A percentile compares a stretch with the other conserved stretches of the same genome.
Conservation (phyloP, 2,888 invertebrate species). For the Tiliacea aurago region DNA sequence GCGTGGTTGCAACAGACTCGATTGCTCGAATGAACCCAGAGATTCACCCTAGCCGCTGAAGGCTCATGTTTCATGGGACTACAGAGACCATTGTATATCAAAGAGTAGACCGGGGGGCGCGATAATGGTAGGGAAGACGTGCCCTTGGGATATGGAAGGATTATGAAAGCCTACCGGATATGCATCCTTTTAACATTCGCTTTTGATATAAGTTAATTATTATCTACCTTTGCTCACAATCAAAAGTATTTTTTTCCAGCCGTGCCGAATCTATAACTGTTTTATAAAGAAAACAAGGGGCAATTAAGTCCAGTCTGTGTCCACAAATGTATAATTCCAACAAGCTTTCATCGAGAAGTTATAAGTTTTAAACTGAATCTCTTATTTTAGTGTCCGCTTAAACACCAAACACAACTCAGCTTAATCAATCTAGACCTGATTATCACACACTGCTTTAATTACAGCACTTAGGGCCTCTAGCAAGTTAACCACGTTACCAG, state of each 20-base stretch:
- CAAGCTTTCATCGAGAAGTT: not conserved
- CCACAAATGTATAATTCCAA: no score
- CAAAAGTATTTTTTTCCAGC: not conserved
- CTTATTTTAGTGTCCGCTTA: not conserved
- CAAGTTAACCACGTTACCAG: conserved; percentile 47
- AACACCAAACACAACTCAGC: not conserved
- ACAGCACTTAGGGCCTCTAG: conserved; percentile 33
- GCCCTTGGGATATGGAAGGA: no score
- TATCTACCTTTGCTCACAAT: not conserved
- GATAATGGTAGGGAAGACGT: no score
- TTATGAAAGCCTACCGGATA: no score
- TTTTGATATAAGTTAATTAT: not conserved
- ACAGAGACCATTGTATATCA: no score
- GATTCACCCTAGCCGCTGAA: no score
- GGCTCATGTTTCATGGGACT: no score
- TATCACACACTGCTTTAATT: conserved; percentile 24
- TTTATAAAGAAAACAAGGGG: not conserved
- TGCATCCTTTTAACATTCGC: no score
- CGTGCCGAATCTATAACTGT: not conserved
- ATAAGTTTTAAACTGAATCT: not conserved
- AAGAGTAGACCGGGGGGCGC: no score
- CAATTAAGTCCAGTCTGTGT: no score
- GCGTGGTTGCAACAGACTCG: no score
- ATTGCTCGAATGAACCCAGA: no score
- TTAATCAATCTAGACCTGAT: conserved; percentile 5